Percentiles rank a stretch among this genome's conserved stretches.
Evolutionary conservation across 2,797 vertebrate species (phyloP).

Genomic region (Schizothorax lantsangensis): DNA sequence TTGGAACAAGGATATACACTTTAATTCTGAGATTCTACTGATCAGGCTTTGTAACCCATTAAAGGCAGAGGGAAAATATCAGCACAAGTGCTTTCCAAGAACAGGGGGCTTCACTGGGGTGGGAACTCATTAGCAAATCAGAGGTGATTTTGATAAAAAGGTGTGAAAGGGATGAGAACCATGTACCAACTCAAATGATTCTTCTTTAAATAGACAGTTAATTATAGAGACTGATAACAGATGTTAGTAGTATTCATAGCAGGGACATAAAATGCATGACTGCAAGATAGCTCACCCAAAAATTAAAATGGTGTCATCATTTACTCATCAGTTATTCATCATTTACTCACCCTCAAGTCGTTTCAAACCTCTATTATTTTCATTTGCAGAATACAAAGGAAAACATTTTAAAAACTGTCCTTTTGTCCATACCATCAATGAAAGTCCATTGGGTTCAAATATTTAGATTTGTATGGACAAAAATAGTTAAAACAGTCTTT

Average conservation of each 20-base stretch:
- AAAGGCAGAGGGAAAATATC: constrained; percentile 11
- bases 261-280: neutral
- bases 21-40: neutral
- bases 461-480: neutral
- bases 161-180: constrained; percentile 64
- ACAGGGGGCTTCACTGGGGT: constrained; percentile 32
- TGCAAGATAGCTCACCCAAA: neutral
- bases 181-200: constrained; percentile 58
- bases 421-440: neutral
- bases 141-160: constrained; percentile 59
- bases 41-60: neutral
- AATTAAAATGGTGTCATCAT: neutral
- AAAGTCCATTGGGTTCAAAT: neutral
- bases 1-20: neutral
- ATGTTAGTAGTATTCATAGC: constrained; percentile 15
- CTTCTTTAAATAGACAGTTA: constrained; percentile 63
- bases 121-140: constrained; percentile 53
- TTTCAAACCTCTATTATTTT: neutral
- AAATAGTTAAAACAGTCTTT: neutral
- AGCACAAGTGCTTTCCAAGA: constrained; percentile 34
- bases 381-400: neutral
- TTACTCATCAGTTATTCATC: neutral
- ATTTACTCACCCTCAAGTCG: neutral
- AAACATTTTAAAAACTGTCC: neutral
- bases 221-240: constrained; percentile 61